Percentiles rank a stretch among this genome's conserved stretches.
Evolutionary conservation across 2,888 invertebrate genomes (phyloP).

Genomic region (Imbricaverruca yamaguchii): DNA sequence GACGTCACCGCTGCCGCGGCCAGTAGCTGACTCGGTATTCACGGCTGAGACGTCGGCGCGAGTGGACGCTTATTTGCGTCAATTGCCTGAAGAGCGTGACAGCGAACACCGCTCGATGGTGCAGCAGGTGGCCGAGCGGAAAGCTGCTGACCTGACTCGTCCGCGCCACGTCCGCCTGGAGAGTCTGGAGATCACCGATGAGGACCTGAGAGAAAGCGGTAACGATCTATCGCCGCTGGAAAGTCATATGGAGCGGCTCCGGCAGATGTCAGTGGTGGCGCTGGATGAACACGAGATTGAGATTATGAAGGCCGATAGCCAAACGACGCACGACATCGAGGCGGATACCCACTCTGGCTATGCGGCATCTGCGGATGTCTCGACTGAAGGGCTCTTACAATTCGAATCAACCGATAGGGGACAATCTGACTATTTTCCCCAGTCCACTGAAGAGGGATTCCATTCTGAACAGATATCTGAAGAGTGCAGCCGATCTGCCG

Average conservation of each 20-base stretch:
- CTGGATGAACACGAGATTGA: not conserved
- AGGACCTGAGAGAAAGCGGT: constrained; percentile 32
- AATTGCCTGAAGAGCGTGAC: constrained; percentile 30
- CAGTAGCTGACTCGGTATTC: constrained; percentile 29
- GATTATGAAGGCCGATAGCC: not conserved
- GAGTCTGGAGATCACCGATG: constrained; percentile 33
- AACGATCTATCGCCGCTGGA: constrained; percentile 33
- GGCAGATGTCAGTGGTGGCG: constrained; percentile 31
- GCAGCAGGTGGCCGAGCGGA: constrained; percentile 32
- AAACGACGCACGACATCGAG: not conserved
- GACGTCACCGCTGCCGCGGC: not conserved
- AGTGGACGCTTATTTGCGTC: constrained; percentile 32
- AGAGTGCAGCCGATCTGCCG: not conserved
- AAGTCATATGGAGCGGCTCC: constrained; percentile 32
- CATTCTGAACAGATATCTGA: no score
- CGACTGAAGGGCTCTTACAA: no score
- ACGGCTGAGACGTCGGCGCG: constrained; percentile 32
- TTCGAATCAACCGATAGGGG: no score
- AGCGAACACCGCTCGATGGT: constrained; percentile 29
- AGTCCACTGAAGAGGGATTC: no score
- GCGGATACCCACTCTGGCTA: no score
- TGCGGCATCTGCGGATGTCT: no score
- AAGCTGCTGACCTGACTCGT: constrained; percentile 24
- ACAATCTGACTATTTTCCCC: no score
- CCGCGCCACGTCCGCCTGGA: constrained; percentile 17